Evolutionary conservation across 2,113 vertebrate genomes (phyloP), one percentile per base, ranked within the genome.

Genomic region (Zosterops borbonicus): DNA sequence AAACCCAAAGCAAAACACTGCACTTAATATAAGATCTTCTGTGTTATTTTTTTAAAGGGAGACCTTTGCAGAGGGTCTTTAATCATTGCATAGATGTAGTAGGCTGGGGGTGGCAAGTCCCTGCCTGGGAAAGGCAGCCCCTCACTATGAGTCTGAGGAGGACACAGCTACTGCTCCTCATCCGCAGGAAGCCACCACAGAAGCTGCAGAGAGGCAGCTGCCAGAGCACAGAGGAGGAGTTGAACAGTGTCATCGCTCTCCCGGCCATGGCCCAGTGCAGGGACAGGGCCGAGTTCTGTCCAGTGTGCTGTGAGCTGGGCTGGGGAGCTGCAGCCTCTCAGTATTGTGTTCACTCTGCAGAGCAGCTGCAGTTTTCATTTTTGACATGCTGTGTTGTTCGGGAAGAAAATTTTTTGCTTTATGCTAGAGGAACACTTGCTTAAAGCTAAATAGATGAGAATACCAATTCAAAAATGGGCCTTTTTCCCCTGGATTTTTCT

Each of bases 181-280:
- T 24, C 39, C 5, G 0, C 56, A 63, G 55, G 85, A 56, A 93
- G 16, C 37, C 74, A 49, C 59, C 2, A 2, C 41, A 71, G 87
- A 33, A 81, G 73, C 74, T 90, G 85, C 82, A 21, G 58, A 83
- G 58, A 25, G 1, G 13, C 39, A 12, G 49, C 52, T 64, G 31
- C 55, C 20, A 6, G 23, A 56, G 76, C 46, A 71, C 17, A 46
- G 56, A 44, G 81, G 31, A 63, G 17, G 28, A 68, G 33, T 1
- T 64, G 64, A 52, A 6, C 1, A 2, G 42, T 39, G 59, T 12
- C 50, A 47, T 37, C 0, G 0, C 37, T 77, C n/a, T 78, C 28
- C 31, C 8, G 3, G 22, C 19, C 23, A 11, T 7, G 14, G 24
- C 50, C 27, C 17, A 6, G n/a, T 27, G 28, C 63, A 74, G 70